Percentiles rank a stretch among this genome's conserved stretches.
phyloP scores from a whole-genome alignment of 2,888 invertebrate genomes.

The Rhagophthalmus giganteus region DNA sequence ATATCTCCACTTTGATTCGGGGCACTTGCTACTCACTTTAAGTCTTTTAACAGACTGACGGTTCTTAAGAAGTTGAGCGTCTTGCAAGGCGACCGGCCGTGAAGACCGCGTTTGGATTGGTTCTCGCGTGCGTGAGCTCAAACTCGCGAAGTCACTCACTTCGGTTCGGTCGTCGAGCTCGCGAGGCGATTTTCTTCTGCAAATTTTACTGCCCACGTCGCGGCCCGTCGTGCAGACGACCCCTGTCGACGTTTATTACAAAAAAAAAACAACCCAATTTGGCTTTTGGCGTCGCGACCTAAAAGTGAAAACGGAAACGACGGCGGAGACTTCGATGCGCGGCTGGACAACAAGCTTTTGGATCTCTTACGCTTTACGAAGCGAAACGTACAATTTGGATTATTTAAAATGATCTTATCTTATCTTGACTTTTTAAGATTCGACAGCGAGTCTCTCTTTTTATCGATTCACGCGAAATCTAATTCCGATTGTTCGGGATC shows the following conservation, averaged over 20 bases:
- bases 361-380: no score
- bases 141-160: constrained; percentile 35
- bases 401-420: no score
- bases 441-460: no score
- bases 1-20: constrained; percentile 46
- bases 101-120: constrained; percentile 41
- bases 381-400: no score
- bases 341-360: no score
- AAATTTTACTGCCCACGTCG: constrained; percentile 18
- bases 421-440: no score
- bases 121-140: constrained; percentile 32
- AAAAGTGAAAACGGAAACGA: no score
- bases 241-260: constrained; percentile 4
- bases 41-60: constrained; percentile 51
- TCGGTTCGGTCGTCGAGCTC: constrained; percentile 28
- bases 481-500: no score
- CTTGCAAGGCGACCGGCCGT: constrained; percentile 42
- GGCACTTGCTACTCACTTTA: constrained; percentile 50
- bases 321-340: no score
- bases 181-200: constrained; percentile 20
- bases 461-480: no score
- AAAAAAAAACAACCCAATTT: no score
- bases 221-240: not conserved
- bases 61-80: constrained; percentile 42
- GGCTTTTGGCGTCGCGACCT: no score